Evolutionary conservation across 2,113 vertebrate genomes (phyloP).

Genomic region (Oxyura jamaicensis): DNA sequence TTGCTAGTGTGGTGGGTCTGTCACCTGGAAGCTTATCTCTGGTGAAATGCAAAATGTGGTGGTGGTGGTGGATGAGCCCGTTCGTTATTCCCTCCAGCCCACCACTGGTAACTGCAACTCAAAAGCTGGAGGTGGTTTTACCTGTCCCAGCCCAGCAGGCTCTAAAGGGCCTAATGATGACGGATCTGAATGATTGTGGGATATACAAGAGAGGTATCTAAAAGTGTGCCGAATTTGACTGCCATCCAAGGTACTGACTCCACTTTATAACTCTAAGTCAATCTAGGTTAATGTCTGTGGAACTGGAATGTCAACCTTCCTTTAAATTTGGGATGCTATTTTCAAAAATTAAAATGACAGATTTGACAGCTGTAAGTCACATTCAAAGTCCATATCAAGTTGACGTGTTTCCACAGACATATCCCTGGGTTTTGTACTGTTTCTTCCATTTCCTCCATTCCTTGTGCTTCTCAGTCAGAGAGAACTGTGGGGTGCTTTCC

Average conservation of each 20-base stretch:
- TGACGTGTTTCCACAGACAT: not conserved
- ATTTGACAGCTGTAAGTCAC: not conserved
- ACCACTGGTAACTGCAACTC: not conserved
- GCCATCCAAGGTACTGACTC: not conserved
- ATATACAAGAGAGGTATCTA: not conserved
- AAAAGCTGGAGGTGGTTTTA: not conserved
- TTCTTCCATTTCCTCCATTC: not conserved
- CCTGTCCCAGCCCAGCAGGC: not conserved
- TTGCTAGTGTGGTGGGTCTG: not conserved
- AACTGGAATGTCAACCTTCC: not conserved
- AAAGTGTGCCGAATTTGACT: not conserved
- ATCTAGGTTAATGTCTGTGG: not conserved
- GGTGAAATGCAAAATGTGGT: accelerated
- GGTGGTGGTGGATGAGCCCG: accelerated
- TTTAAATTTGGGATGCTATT: not conserved
- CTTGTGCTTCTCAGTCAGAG: not conserved
- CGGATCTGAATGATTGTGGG: not conserved
- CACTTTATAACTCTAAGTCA: not conserved
- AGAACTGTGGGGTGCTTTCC: not conserved
- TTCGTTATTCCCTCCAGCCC: not conserved
- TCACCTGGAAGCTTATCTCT: not conserved
- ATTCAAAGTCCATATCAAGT: not conserved
- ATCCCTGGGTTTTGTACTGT: not conserved
- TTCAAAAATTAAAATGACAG: not conserved
- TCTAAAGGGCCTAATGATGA: not conserved